phyloP scores from a whole-genome alignment of 2,888 invertebrate species.

The Yponomeuta evonymella region DNA sequence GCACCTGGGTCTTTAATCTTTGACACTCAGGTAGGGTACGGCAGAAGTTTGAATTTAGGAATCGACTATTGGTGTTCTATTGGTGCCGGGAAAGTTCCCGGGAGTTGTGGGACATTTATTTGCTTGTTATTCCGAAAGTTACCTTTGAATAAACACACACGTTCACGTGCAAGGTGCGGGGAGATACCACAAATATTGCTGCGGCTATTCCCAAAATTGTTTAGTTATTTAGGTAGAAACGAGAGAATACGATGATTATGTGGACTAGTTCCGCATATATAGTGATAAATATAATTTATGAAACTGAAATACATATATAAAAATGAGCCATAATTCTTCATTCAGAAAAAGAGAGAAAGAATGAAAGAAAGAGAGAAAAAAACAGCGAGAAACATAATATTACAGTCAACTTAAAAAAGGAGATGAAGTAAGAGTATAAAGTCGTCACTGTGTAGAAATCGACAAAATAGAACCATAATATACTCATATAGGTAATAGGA shows the following conservation, averaged over 20 bases:
- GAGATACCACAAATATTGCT: background rate
- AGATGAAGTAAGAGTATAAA: no score
- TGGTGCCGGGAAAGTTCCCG: conserved; percentile 37
- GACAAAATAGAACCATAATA: no score
- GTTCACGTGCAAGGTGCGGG: background rate
- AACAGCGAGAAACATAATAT: no score
- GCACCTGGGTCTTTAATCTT: conserved; percentile 25
- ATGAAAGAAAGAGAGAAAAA: no score
- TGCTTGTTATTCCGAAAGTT: conserved; percentile 35
- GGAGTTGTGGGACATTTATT: conserved; percentile 42
- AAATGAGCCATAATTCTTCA: no score
- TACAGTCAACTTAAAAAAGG: no score
- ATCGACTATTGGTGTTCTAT: conserved; percentile 44
- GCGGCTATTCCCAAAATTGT: background rate
- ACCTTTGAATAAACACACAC: conserved; percentile 25
- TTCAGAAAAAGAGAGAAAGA: no score
- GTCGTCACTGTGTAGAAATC: no score
- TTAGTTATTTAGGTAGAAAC: background rate
- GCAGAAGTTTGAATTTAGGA: conserved; percentile 35
- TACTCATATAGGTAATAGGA: no score
- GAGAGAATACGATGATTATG: background rate
- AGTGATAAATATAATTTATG: no score
- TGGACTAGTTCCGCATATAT: background rate
- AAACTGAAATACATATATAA: no score
- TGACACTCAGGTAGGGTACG: conserved; percentile 23